Base-by-base conservation (phyloP, 2,113 vertebrate species). In the Mastomys coucha region DNA sequence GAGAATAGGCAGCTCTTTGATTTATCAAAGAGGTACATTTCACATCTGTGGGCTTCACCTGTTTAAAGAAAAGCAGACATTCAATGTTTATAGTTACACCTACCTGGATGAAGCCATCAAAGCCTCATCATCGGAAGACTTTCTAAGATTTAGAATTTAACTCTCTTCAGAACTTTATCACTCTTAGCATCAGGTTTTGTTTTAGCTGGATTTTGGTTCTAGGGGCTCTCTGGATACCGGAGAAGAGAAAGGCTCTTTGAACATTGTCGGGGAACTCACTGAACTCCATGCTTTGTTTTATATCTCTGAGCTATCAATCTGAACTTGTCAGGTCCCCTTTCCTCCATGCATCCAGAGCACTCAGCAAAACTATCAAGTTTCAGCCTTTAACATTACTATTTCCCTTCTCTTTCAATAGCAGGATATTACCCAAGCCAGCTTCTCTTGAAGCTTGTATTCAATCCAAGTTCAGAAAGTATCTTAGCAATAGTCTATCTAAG, bases 91-190 rank as follows among this genome's bases (percentile, higher is more conserved):
- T 63, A 53, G 36, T 42, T 63, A 4, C 2, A 0, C 82, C 33
- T 77, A 58, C 4, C 26, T 28, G 56, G 42, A 63, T 89, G 86
- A 56, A 39, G 22, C 86, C 67, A 81, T 31, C 22, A 36, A 88
- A 63, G 26, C 22, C 56, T 91, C 28, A 45, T 28, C 72, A 88
- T 60, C 67, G 80, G 39, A 93, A 94, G n/a, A 39, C 36, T 82
- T 93, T 49, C 31, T 81, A 81, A 88, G 51, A 20, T 56, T 84
- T 84, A 82, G 85, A 88, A 70, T 76, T 65, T 17, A 76, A 77
- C 53, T 70, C 45, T 93, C 80, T 81, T 33, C 53, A 14, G 81
- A 89, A 28, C 81, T 95, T 49, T 87, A 10, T 1, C 49, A 56
- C 19, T 70, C 45, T 73, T 72, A 56, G 20, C 12, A n/a, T 3